phyloP scores from a whole-genome alignment of 2,113 vertebrate species.

The Etia nguti region DNA sequence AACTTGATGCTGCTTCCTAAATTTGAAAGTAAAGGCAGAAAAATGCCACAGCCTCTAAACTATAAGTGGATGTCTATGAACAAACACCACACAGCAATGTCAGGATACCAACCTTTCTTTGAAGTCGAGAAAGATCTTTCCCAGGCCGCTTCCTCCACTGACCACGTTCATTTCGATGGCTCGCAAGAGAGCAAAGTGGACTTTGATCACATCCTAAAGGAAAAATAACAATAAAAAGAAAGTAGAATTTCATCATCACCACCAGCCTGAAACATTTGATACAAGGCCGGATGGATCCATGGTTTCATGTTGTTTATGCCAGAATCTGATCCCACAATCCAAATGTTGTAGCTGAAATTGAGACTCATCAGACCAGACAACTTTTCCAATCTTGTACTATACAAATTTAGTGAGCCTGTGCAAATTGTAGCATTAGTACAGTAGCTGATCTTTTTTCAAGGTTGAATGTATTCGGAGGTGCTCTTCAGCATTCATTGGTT shows the following conservation, averaged over 20 bases:
- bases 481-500: neutral
- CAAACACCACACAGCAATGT: neutral
- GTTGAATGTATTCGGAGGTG: neutral
- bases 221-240: neutral
- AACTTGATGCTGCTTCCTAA: neutral
- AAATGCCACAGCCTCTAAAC: neutral
- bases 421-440: neutral
- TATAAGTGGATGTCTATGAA: neutral
- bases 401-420: neutral
- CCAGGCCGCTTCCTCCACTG: constrained; percentile 83
- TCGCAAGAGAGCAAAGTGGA: constrained; percentile 87
- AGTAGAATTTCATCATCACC: neutral
- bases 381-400: neutral
- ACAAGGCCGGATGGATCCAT: neutral
- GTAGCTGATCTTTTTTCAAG: neutral
- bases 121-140: constrained; percentile 94
- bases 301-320: neutral
- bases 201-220: constrained; percentile 88
- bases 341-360: neutral
- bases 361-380: neutral
- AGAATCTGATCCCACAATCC: neutral
- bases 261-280: neutral
- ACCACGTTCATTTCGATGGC: constrained; percentile 89
- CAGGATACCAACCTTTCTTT: constrained; percentile 85
- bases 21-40: neutral